Evolutionary conservation across 2,113 vertebrate species (phyloP).

Genomic region (Lichenostomus cassidix): DNA sequence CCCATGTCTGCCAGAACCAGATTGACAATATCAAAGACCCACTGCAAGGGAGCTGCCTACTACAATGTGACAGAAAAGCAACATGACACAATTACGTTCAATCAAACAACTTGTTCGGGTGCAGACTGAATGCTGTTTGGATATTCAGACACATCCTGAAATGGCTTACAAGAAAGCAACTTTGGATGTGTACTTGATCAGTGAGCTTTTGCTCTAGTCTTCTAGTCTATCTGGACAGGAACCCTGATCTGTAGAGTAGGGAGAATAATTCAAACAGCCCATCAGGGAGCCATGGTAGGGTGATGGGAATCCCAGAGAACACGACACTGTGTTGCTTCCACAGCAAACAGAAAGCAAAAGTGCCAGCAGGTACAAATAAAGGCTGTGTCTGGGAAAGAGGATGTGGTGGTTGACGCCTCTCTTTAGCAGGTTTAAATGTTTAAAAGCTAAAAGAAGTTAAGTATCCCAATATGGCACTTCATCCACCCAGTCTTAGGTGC

Average conservation of each 20-base stretch:
- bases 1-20: not conserved
- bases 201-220: not conserved
- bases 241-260: not conserved
- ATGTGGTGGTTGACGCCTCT: not conserved
- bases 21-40: not conserved
- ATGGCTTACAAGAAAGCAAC: not conserved
- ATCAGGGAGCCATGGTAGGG: not conserved
- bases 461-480: not conserved
- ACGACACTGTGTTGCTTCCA: rapidly evolving
- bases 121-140: not conserved
- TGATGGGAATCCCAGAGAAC: not conserved
- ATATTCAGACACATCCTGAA: not conserved
- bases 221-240: not conserved
- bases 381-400: not conserved
- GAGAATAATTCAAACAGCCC: not conserved
- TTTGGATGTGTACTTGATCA: not conserved
- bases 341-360: not conserved
- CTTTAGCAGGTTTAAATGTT: not conserved
- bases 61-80: not conserved
- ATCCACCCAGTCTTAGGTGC: not conserved
- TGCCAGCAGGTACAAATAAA: not conserved
- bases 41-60: not conserved
- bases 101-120: not conserved
- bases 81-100: not conserved
- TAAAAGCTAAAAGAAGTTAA: not conserved